A percentile compares a stretch with the other conserved stretches of the same genome.
These are phyloP conservation scores for Drosophila maculinotata DNA, from an alignment of 2,888 invertebrate species.

Conservation along the genomic window DNA sequence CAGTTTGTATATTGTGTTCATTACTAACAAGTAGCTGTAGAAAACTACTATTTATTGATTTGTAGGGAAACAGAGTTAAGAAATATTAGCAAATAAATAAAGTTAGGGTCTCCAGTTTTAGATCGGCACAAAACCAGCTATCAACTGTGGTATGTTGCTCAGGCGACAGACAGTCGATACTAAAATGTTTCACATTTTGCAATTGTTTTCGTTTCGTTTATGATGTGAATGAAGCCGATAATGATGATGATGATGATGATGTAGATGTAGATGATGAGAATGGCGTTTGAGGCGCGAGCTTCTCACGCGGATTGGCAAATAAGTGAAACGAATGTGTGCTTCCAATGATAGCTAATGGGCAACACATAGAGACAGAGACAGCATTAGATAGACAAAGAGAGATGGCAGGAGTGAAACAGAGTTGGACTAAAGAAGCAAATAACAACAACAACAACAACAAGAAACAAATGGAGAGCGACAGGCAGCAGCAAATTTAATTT, in stretches of 20 bases:
- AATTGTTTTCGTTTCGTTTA: no score
- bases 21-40: no score
- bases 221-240: no score
- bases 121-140: no score
- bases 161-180: not conserved
- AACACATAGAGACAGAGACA: conserved; percentile 24
- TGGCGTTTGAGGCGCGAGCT: conserved; percentile 28
- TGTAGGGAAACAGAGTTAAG: no score
- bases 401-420: not conserved
- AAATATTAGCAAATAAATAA: no score
- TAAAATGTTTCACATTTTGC: conserved; percentile 9
- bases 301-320: conserved; percentile 30
- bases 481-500: conserved; percentile 71
- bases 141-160: not conserved
- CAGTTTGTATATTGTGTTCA: no score
- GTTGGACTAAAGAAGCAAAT: conserved; percentile 12
- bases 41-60: not conserved
- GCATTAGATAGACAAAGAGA: not conserved
- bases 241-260: conserved; percentile 7
- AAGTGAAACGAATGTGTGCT: conserved; percentile 22
- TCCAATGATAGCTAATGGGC: conserved; percentile 43
- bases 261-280: conserved; percentile 5
- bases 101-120: no score
- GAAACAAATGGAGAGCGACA: conserved; percentile 20
- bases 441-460: conserved; percentile 11